A percentile compares a stretch with the other conserved stretches of the same genome.
Evolutionary conservation across 2,797 vertebrate species (phyloP).

Genomic region (Chiloscyllium punctatum): DNA sequence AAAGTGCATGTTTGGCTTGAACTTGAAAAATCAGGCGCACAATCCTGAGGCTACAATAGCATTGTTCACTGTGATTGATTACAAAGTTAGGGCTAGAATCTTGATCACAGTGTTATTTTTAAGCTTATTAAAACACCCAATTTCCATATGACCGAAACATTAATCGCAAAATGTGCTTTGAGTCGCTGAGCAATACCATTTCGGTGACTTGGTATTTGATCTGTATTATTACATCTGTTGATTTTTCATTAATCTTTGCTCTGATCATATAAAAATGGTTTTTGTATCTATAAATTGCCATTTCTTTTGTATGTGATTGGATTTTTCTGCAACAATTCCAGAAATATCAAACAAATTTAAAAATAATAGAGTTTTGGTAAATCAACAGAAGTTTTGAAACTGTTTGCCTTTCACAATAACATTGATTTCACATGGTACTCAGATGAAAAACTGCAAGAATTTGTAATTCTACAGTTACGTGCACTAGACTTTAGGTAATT

Average conservation of each 20-base stretch:
- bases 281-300: background rate
- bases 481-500: background rate
- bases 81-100: background rate
- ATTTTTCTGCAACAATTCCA: background rate
- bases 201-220: background rate
- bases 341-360: background rate
- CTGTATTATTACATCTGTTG: background rate
- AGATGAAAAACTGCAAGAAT: background rate
- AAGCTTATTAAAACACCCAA: background rate
- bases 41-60: background rate
- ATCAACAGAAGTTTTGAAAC: background rate
- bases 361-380: background rate
- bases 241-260: background rate
- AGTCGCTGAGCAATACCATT: background rate
- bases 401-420: background rate
- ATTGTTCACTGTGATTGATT: background rate
- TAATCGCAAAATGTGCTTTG: background rate
- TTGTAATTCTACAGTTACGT: background rate
- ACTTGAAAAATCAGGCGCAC: background rate
- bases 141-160: background rate
- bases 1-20: background rate
- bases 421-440: background rate
- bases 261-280: background rate
- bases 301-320: conserved; percentile 1
- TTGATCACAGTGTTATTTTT: background rate